These are phyloP conservation scores for Napeogenes sylphis DNA, from an alignment of 2,888 invertebrate species.

Conservation along the genomic window DNA sequence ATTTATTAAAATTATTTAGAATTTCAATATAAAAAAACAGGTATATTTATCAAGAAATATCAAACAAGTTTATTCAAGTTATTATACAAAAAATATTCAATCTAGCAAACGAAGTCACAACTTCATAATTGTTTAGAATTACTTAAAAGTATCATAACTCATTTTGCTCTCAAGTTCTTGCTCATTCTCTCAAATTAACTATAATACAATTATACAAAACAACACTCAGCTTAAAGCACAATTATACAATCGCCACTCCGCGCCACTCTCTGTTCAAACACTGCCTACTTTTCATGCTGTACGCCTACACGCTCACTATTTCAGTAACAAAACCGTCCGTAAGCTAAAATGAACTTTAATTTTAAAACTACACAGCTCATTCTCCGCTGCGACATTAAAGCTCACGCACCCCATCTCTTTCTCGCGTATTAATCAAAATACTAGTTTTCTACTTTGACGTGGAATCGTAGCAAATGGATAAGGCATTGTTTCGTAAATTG, in stretches of 20 bases:
- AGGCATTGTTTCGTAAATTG: constrained; percentile 77
- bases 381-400: constrained; percentile 34
- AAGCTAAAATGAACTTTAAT: constrained; percentile 54
- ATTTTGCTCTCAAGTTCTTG: constrained; percentile 21
- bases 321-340: constrained; percentile 55
- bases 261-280: constrained; percentile 58
- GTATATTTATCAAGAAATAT: too few species aligned
- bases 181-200: constrained; percentile 29
- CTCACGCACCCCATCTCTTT: constrained; percentile 70
- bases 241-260: constrained; percentile 63
- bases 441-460: constrained; percentile 75
- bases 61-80: neutral
- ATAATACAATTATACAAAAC: constrained; percentile 33
- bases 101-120: constrained; percentile 7
- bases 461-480: constrained; percentile 76
- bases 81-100: neutral
- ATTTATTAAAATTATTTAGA: too few species aligned
- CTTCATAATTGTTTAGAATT: constrained; percentile 24
- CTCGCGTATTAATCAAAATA: constrained; percentile 77
- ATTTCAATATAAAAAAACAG: too few species aligned
- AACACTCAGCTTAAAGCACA: constrained; percentile 37
- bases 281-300: constrained; percentile 76
- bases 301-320: constrained; percentile 75
- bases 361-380: constrained; percentile 43
- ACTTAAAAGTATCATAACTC: constrained; percentile 24